These are phyloP conservation scores for Trichopoda pennipes DNA, from an alignment of 2,888 invertebrate species.

Conservation along the genomic window DNA sequence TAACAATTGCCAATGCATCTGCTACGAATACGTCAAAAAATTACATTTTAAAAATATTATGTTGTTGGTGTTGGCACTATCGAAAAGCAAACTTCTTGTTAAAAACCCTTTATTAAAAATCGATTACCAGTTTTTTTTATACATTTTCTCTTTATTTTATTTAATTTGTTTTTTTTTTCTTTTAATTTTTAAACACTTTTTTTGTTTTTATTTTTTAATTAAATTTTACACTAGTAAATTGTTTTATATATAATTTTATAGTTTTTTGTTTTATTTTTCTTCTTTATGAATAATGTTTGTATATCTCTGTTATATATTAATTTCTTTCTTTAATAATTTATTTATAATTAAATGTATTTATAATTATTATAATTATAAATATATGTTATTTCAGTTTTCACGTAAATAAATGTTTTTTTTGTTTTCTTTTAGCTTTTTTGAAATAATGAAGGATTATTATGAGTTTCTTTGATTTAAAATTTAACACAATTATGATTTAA, in stretches of 20 bases:
- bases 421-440: conserved; percentile 3
- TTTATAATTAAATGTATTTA: conserved; percentile 64
- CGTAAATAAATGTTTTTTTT: not conserved
- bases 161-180: not conserved
- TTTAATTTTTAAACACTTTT: conserved; percentile 47
- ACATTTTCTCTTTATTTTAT: no score
- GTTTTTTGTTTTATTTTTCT: conserved; percentile 27
- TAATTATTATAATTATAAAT: conserved; percentile 67
- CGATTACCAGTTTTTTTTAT: no score
- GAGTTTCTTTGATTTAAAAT: conserved; percentile 20
- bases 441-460: conserved; percentile 29
- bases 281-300: conserved; percentile 57
- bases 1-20: no score
- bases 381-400: conserved; percentile 42
- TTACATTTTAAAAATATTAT: no score
- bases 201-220: no score
- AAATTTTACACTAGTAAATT: conserved; percentile 63
- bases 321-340: conserved; percentile 57
- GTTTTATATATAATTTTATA: conserved; percentile 48
- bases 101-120: no score
- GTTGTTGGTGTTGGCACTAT: no score
- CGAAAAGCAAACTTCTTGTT: no score
- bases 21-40: no score
- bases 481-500: conserved; percentile 43
- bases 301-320: conserved; percentile 12